Conservation (phyloP, 2,113 vertebrate species). For the Labeo rohita region DNA sequence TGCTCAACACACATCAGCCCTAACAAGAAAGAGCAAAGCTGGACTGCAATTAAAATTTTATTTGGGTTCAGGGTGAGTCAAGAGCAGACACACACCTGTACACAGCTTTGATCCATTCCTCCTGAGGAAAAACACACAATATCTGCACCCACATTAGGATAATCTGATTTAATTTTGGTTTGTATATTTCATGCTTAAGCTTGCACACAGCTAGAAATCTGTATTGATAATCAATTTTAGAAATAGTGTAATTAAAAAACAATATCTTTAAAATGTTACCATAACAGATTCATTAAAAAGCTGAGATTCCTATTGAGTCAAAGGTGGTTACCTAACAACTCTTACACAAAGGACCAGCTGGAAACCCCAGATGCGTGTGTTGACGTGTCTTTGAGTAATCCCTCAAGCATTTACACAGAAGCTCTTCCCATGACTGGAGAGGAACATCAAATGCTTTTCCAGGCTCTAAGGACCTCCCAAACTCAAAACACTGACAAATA, state of each 20-base stretch:
- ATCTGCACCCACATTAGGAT: neutral
- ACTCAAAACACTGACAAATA: neutral
- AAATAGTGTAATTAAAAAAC: neutral
- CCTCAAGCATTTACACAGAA: conserved; percentile 18
- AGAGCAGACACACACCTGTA: conserved; percentile 12
- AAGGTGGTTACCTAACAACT: neutral
- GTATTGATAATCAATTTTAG: neutral
- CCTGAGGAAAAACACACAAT: neutral
- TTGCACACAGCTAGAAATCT: neutral
- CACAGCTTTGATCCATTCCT: neutral
- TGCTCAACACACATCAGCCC: neutral
- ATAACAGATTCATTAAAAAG: neutral
- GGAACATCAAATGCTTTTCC: conserved; percentile 3
- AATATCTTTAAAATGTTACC: neutral
- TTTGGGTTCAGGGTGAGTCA: conserved; percentile 11
- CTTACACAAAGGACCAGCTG: conserved; percentile 25
- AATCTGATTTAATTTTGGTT: neutral
- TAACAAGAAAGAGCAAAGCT: conserved; percentile 6
- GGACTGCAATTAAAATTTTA: conserved; percentile 17
- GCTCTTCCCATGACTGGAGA: neutral
- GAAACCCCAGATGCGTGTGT: conserved; percentile 24
- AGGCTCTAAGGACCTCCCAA: neutral
- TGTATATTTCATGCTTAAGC: neutral
- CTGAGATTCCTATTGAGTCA: conserved; percentile 23
- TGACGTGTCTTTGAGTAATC: conserved; percentile 36